phyloP scores from a whole-genome alignment of 1,140 invertebrate species.

The Probaryconus sp. region DNA sequence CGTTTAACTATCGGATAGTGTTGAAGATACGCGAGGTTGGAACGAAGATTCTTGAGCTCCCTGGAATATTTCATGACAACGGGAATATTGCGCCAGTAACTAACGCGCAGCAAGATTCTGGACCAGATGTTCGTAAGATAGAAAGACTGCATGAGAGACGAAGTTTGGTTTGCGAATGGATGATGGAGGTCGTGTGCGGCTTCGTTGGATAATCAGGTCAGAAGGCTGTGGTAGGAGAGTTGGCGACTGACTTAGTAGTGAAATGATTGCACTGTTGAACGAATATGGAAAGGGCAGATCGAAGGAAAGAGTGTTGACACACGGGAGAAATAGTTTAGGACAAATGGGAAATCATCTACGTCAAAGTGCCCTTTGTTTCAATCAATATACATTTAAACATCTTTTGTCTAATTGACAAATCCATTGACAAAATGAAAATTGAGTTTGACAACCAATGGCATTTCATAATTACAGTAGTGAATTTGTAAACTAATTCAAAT shows the following conservation, averaged over 20 bases:
- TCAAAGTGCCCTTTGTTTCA: slow-evolving; percentile 2
- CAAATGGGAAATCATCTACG: slow-evolving; percentile 17
- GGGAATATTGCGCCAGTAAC: slow-evolving; percentile 71
- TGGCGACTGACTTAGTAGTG: slow-evolving; percentile 21
- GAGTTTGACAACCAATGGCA: no score
- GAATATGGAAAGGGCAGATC: slow-evolving; percentile 11
- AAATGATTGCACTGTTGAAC: no score
- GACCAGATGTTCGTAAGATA: slow-evolving; percentile 68
- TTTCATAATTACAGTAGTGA: no score
- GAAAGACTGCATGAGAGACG: slow-evolving; percentile 54
- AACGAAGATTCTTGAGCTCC: slow-evolving; percentile 67
- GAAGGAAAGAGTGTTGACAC: slow-evolving; percentile 1
- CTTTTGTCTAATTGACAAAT: no score
- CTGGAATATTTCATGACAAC: slow-evolving; percentile 68
- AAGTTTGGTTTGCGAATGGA: slow-evolving; percentile 35
- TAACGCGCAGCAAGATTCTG: slow-evolving; percentile 56
- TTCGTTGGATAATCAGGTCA: slow-evolving; percentile 6
- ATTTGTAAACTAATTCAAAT: no score
- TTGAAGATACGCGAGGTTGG: no score
- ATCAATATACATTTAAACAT: no score
- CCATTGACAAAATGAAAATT: no score
- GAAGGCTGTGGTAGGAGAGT: slow-evolving; percentile 37
- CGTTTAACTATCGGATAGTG: not conserved
- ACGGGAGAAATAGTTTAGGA: slow-evolving; percentile 11
- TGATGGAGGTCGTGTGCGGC: slow-evolving; percentile 26